Conservation (phyloP, 2,113 vertebrate genomes). For the Romanogobio albipinnatus region DNA sequence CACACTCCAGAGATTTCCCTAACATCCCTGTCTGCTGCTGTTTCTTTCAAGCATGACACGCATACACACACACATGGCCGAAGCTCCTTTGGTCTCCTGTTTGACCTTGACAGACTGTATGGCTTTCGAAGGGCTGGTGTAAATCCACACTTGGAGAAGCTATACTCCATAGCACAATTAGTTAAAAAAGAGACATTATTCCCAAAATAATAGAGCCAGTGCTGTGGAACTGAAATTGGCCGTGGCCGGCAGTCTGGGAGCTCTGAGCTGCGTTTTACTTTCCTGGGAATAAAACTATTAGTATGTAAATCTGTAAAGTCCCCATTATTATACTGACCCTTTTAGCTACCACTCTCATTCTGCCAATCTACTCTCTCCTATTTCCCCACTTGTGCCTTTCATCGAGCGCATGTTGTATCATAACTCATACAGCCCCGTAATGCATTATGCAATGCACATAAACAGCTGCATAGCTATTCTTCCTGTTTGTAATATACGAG, state of each 20-base stretch:
- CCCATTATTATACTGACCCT: conserved; percentile 77
- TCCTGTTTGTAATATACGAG: background rate
- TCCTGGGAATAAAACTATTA: conserved; percentile 75
- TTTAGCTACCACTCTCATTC: conserved; percentile 72
- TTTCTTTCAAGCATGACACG: conserved; percentile 36
- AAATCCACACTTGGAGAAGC: conserved; percentile 38
- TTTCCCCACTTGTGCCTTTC: conserved; percentile 14
- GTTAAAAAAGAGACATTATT: conserved; percentile 56
- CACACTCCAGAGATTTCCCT: conserved; percentile 60
- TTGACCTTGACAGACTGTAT: conserved; percentile 53
- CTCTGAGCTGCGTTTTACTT: conserved; percentile 46
- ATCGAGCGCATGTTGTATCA: background rate
- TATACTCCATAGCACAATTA: conserved; percentile 51
- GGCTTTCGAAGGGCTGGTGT: conserved; percentile 33
- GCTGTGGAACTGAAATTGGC: conserved; percentile 54
- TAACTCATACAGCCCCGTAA: background rate
- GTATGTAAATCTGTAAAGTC: conserved; percentile 80
- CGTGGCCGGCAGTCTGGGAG: conserved; percentile 46
- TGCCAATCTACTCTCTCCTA: conserved; percentile 70
- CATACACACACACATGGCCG: conserved; percentile 45
- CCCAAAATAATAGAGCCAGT: conserved; percentile 53
- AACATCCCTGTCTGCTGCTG: conserved; percentile 61
- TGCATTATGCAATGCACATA: conserved; percentile 31
- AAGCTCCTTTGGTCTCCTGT: conserved; percentile 31
- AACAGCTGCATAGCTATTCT: conserved; percentile 37